phyloP scores from a whole-genome alignment of 2,888 invertebrate genomes.

The Atethmia centrago region DNA sequence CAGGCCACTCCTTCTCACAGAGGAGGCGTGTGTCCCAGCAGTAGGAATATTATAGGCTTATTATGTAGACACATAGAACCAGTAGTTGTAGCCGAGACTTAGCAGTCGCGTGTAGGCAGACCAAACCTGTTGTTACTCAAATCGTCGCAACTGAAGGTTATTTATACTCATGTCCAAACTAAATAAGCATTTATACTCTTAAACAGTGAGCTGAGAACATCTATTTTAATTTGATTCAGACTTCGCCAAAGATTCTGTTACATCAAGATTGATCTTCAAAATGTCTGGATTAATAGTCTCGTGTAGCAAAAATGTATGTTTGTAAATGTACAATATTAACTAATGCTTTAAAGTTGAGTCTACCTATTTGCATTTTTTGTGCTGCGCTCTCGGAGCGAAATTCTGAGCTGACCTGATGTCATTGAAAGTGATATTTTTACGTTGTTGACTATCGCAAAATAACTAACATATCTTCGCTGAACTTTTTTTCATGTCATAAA shows the following conservation, averaged over 20 bases:
- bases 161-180: constrained; percentile 36
- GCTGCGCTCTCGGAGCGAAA: constrained; percentile 1
- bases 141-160: constrained; percentile 55
- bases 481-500: background rate
- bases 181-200: constrained; percentile 26
- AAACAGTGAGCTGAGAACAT: constrained; percentile 34
- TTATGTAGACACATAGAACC: constrained; percentile 11
- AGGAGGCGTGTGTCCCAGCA: too few relatives aligned
- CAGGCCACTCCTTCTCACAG: too few relatives aligned
- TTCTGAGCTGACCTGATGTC: constrained; percentile 1
- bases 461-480: background rate
- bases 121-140: constrained; percentile 49
- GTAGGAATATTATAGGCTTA: too few relatives aligned
- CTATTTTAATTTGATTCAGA: constrained; percentile 47
- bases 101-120: constrained; percentile 41
- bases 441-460: constrained; percentile 5
- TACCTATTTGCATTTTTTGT: constrained; percentile 28
- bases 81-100: constrained; percentile 2
- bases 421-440: constrained; percentile 20
- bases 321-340: constrained; percentile 24
- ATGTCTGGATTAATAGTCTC: constrained; percentile 29
- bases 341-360: constrained; percentile 8
- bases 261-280: constrained; percentile 45
- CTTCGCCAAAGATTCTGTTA: constrained; percentile 48
- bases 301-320: constrained; percentile 42